Evolutionary conservation across 1,140 invertebrate genomes (phyloP), one percentile per base, ranked within the genome.

Genomic region (Thrips palmi): DNA sequence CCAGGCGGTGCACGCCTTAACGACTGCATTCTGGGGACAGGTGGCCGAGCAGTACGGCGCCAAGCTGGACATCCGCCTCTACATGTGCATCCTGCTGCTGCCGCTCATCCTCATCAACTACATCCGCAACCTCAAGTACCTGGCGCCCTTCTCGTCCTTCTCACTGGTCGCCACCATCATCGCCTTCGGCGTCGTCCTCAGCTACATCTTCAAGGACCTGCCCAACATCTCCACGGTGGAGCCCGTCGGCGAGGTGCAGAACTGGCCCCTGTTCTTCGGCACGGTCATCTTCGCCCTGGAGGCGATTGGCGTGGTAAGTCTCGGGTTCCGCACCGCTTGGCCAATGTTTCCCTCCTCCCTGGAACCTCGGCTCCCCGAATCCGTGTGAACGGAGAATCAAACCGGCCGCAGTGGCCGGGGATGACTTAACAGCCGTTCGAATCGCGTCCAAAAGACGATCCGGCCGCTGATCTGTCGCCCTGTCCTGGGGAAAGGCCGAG

Each of bases 101-200:
- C 68, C 76, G 0, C 61, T 80, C 41, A 62, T 79, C n/a, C 48
- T 73, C 0, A 71, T 78, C 35, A 74, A 70, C 46, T 76, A 65
- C 53, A 64, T 85, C 5, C 60, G 71, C 28, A 77, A 79, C 51
- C 54, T 86, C 3, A 80, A 81, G 53, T 62, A 70, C 39, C 52
- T 87, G 43, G 71, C 79, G 2, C 72, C 76, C 0, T 75, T 82
- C 50, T 82, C 79, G 1, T 65, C 70, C 2, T 51, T 81, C 3
- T 82, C 81, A 5, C 85, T 84, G 46, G 55, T 63, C 1, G 55
- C 71, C 2, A 72, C 72, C 4, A 59, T 71, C 11, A 54, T 63
- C 25, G 70, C 70, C 25, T 70, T 83, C 35, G 63, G 58, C 1
- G 67, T 79, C 33, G 73, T 76, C 17, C 64, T 77, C 23, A 77